Base-by-base conservation (phyloP, 2,113 vertebrate species). In the Leptosomus discolor region DNA sequence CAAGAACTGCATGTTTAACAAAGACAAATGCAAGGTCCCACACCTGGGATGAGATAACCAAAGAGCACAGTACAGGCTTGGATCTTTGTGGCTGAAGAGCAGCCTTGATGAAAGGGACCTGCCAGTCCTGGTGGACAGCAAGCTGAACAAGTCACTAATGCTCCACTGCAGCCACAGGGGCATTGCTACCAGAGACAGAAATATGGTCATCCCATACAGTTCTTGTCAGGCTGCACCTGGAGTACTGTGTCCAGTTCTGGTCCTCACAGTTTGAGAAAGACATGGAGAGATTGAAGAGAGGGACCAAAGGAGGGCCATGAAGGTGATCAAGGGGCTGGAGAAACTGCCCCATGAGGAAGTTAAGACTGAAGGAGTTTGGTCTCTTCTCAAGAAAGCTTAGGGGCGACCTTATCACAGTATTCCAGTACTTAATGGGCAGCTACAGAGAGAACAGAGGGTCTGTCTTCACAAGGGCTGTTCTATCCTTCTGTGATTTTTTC, bases 331-430 rank as follows among this genome's bases (percentile, higher is more conserved):
- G n/a, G n/a, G n/a, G n/a, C n/a, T n/a, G n/a, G n/a, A n/a, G n/a
- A n/a, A n/a, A n/a, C n/a, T n/a, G n/a, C n/a, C n/a, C n/a, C n/a
- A n/a, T n/a, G n/a, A n/a, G n/a, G n/a, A n/a, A n/a, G n/a, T n/a
- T n/a, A n/a, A n/a, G n/a, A n/a, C n/a, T n/a, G n/a, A n/a, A n/a
- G n/a, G n/a, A n/a, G n/a, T n/a, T n/a, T n/a, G n/a, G n/a, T 51
- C 17, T 26, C n/a, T 71, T 39, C 48, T n/a, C n/a, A n/a, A n/a
- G n/a, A 23, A 43, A 73, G 30, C 17, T 50, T 48, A 73, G 41
- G 10, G 13, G 10, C 4, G 30, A 46, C 3, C 11, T 15, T 23
- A 26, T 30, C 4, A 0, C 50, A 36, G 30, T 1, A 64, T 1
- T 68, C 50, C 70, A 73, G 22, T 5, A 5, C 11, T 50, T 41